These are phyloP conservation scores for Anolis carolinensis DNA, from an alignment of 2,113 vertebrate genomes.

Conservation along the genomic window DNA sequence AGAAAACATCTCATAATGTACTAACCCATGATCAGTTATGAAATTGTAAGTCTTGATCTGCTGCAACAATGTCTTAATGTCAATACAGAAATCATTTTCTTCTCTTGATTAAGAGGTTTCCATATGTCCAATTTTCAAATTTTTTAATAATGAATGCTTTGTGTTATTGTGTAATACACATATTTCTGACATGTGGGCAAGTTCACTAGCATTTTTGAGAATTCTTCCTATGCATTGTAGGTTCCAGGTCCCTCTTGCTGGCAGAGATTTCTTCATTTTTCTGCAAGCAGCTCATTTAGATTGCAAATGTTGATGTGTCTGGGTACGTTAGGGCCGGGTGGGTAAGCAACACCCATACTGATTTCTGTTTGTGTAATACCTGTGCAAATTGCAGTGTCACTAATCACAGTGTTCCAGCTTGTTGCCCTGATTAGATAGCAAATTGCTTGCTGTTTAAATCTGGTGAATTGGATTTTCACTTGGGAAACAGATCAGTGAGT, in stretches of 20 bases:
- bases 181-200: neutral
- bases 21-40: neutral
- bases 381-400: neutral
- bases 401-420: neutral
- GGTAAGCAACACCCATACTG: neutral
- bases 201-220: neutral
- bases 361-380: neutral
- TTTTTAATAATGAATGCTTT: neutral
- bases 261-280: neutral
- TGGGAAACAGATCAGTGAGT: too few species aligned
- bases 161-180: neutral
- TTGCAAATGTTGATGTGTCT: neutral
- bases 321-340: neutral
- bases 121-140: neutral
- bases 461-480: too few species aligned
- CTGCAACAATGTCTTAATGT: neutral
- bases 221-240: neutral
- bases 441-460: neutral
- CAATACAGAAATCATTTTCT: neutral
- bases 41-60: neutral
- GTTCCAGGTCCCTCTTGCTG: neutral
- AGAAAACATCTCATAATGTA: neutral
- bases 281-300: neutral
- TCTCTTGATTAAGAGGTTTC: neutral
- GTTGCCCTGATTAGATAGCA: neutral